These are phyloP conservation scores for Lepidocolaptes lacrymiger DNA, from an alignment of 2,797 vertebrate genomes.

Conservation along the genomic window DNA sequence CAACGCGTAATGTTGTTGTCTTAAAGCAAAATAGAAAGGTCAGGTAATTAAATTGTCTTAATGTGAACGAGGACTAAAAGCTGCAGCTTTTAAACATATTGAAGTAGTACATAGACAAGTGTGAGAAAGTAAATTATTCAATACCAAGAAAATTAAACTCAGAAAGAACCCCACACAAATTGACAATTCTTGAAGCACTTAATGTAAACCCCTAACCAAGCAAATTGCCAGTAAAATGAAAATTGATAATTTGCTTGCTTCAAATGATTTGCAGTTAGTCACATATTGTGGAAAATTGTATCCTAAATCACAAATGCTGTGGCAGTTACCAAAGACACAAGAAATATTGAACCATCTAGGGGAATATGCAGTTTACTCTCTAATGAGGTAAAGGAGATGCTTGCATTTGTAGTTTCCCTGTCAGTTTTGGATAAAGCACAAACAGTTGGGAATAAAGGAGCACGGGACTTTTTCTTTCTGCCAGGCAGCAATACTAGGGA, in stretches of 20 bases:
- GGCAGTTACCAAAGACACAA: background rate
- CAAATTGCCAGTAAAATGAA: constrained; percentile 31
- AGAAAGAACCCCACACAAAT: background rate
- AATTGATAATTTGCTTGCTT: constrained; percentile 27
- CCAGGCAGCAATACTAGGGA: background rate
- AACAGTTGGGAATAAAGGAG: background rate
- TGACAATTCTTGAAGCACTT: constrained; percentile 4
- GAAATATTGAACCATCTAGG: background rate
- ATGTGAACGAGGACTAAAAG: constrained; percentile 47
- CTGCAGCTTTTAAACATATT: constrained; percentile 27
- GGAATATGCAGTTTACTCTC: background rate
- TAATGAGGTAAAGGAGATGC: background rate
- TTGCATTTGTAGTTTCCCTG: background rate
- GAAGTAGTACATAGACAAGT: background rate
- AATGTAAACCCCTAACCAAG: background rate
- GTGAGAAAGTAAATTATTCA: constrained; percentile 36
- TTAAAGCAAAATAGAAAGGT: constrained; percentile 61
- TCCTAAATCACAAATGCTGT: background rate
- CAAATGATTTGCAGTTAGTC: background rate
- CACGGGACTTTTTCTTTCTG: background rate
- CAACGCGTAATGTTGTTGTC: constrained; percentile 54
- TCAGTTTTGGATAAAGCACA: background rate
- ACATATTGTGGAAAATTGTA: background rate
- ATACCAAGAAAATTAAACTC: constrained; percentile 37
- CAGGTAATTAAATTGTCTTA: constrained; percentile 74